These are phyloP conservation scores for Actias luna DNA, from an alignment of 2,888 invertebrate species.

Conservation along the genomic window DNA sequence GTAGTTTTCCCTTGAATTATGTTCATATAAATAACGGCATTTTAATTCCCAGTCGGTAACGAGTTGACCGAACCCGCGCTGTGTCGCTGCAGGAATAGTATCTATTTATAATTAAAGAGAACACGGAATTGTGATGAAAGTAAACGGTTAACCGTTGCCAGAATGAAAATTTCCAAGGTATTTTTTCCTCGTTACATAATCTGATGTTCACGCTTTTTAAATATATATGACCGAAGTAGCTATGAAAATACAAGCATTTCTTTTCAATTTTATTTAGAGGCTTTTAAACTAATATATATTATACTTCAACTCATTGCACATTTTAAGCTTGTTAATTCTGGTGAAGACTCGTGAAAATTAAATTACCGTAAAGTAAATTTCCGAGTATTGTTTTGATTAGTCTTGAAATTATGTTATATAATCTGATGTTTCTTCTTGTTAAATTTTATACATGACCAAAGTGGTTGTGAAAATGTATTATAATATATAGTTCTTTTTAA, in stretches of 20 bases:
- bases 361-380: no score
- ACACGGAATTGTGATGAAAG: constrained; percentile 29
- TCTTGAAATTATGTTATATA: no score
- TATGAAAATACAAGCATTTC: no score
- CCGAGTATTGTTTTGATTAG: no score
- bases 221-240: no score
- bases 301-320: background rate
- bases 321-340: no score
- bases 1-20: no score
- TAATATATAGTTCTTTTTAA: background rate
- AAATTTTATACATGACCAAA: no score
- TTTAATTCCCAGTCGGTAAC: constrained; percentile 13
- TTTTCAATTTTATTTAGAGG: background rate
- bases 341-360: no score
- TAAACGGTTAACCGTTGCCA: constrained; percentile 18
- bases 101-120: constrained; percentile 32
- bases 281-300: background rate
- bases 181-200: background rate
- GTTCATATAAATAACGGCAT: background rate
- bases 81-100: constrained; percentile 29
- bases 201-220: background rate
- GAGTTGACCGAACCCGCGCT: constrained; percentile 36
- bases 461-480: no score
- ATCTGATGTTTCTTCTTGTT: background rate
- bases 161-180: background rate